phyloP scores from a whole-genome alignment of 2,888 invertebrate genomes.

The Atethmia centrago region DNA sequence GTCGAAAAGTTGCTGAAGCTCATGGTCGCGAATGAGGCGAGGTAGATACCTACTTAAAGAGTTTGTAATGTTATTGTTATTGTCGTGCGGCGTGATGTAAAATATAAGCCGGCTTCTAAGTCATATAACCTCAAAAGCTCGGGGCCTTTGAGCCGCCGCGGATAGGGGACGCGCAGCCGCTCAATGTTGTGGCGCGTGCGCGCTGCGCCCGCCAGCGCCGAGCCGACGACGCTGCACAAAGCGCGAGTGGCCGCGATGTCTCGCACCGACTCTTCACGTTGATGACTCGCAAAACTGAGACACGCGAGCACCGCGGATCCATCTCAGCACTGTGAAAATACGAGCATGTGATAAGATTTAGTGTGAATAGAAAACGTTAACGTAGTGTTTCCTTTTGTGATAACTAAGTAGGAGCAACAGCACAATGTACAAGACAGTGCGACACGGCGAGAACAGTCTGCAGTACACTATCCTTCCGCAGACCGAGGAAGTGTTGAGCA shows the following conservation, averaged over 20 bases:
- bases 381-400: constrained; percentile 84
- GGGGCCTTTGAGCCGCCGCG: constrained; percentile 73
- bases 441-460: constrained; percentile 93
- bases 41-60: constrained; percentile 68
- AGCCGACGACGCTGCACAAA: constrained; percentile 83
- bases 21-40: constrained; percentile 66
- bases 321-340: constrained; percentile 73
- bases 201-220: constrained; percentile 59
- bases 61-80: constrained; percentile 84
- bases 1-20: constrained; percentile 38
- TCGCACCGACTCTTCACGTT: constrained; percentile 77
- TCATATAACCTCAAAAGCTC: constrained; percentile 88
- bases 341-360: constrained; percentile 84
- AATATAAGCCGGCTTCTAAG: constrained; percentile 84
- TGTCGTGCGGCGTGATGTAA: constrained; percentile 75
- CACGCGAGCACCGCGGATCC: constrained; percentile 68
- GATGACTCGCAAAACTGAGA: constrained; percentile 73
- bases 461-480: constrained; percentile 94
- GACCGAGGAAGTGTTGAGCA: constrained; percentile 92
- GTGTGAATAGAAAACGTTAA: constrained; percentile 73
- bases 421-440: constrained; percentile 94
- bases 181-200: constrained; percentile 89
- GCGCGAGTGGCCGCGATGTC: constrained; percentile 81
- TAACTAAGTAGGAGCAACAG: constrained; percentile 72
- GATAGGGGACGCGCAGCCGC: constrained; percentile 85